A percentile compares a stretch with the other conserved stretches of the same genome.
phyloP scores from a whole-genome alignment of 2,113 vertebrate species.

The pig (Sus scrofa) region T2T-Sscrofa CM000817.6:25669001-25669500 shows the following conservation, averaged over 20 bases:
- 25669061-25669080: neutral
- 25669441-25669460: neutral
- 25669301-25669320: neutral
- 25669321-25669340: neutral
- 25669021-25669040: neutral
- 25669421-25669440: neutral
- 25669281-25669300: neutral
- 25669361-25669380: neutral
- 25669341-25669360: neutral
- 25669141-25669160: neutral
- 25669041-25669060: neutral
- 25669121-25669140: fast-evolving
- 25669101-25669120: neutral
- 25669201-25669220: neutral
- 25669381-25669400: neutral
- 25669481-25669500: neutral
- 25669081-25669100: neutral
- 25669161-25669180: neutral
- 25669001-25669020: neutral
- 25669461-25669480: neutral
- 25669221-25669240: neutral
- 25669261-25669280: neutral
- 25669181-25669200: neutral
- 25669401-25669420: neutral
- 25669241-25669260: neutral